phyloP scores from a whole-genome alignment of 2,797 vertebrate genomes.

The Acanthis flammea region DNA sequence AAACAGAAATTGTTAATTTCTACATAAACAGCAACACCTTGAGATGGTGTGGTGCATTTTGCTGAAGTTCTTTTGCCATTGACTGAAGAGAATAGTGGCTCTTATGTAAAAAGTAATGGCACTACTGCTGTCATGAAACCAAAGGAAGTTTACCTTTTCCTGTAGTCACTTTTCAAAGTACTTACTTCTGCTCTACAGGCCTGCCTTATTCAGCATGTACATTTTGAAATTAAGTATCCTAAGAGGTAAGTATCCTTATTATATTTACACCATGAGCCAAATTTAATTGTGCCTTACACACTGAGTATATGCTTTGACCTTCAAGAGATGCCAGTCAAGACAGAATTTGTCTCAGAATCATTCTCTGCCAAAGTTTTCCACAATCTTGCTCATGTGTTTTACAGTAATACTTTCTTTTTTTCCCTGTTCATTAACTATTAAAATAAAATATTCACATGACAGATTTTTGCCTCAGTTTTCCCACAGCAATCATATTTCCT shows the following conservation, averaged over 20 bases:
- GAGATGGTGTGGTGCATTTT: neutral
- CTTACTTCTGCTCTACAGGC: neutral
- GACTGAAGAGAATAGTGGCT: neutral
- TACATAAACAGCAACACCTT: neutral
- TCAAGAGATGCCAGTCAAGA: neutral
- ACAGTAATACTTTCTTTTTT: constrained; percentile 30
- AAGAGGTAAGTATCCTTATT: neutral
- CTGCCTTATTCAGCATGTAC: neutral
- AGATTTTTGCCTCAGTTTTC: constrained; percentile 66
- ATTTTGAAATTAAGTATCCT: neutral
- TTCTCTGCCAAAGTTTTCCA: constrained; percentile 33
- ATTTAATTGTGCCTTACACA: neutral
- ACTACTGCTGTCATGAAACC: neutral
- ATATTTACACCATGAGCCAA: neutral
- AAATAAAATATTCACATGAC: constrained; percentile 66
- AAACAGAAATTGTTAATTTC: neutral
- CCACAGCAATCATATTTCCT: constrained; percentile 66
- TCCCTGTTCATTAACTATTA: constrained; percentile 64
- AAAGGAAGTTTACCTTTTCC: neutral
- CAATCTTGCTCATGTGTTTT: constrained; percentile 40
- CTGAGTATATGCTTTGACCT: constrained; percentile 3
- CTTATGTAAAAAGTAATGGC: neutral
- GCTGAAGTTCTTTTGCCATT: neutral
- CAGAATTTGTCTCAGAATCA: neutral
- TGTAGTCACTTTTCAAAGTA: neutral